Conservation (phyloP, 1,140 invertebrate genomes). For the Heliothis virescens region DNA sequence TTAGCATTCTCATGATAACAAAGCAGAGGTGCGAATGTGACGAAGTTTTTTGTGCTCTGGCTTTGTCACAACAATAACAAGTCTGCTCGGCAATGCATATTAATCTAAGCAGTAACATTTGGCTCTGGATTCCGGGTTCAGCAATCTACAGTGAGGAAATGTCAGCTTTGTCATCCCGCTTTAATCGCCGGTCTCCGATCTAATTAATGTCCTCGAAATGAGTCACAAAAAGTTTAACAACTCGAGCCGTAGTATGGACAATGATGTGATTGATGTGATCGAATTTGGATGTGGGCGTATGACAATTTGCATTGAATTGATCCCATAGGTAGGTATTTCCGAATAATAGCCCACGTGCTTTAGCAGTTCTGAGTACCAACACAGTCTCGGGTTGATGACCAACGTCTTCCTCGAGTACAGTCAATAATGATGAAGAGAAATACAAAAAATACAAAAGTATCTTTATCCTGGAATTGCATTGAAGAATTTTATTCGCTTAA, state of each 20-base stretch:
- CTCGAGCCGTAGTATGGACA: slow-evolving; percentile 59
- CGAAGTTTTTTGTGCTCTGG: slow-evolving; percentile 1
- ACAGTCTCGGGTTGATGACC: slow-evolving; percentile 66
- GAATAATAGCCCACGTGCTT: slow-evolving; percentile 71
- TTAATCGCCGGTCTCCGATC: slow-evolving; percentile 68
- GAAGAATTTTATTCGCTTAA: background rate
- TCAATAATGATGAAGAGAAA: background rate
- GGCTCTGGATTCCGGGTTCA: slow-evolving; percentile 76
- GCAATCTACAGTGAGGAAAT: slow-evolving; percentile 70
- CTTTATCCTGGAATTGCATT: background rate
- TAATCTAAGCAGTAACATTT: slow-evolving; percentile 32
- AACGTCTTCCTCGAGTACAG: slow-evolving; percentile 32
- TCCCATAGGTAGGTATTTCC: slow-evolving; percentile 68
- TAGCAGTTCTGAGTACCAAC: slow-evolving; percentile 47
- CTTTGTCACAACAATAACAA: slow-evolving; percentile 24
- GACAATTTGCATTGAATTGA: slow-evolving; percentile 83
- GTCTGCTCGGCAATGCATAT: slow-evolving; percentile 10
- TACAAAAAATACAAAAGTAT: background rate
- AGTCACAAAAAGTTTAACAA: slow-evolving; percentile 71
- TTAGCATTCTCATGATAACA: background rate
- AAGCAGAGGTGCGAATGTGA: background rate
- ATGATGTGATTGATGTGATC: slow-evolving; percentile 78
- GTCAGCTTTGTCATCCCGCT: slow-evolving; percentile 68
- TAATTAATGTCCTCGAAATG: slow-evolving; percentile 74
- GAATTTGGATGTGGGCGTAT: slow-evolving; percentile 65